Evolutionary conservation across 2,888 invertebrate genomes (phyloP), one percentile per base, ranked within the genome.

Genomic region (Masnerella sp.): DNA sequence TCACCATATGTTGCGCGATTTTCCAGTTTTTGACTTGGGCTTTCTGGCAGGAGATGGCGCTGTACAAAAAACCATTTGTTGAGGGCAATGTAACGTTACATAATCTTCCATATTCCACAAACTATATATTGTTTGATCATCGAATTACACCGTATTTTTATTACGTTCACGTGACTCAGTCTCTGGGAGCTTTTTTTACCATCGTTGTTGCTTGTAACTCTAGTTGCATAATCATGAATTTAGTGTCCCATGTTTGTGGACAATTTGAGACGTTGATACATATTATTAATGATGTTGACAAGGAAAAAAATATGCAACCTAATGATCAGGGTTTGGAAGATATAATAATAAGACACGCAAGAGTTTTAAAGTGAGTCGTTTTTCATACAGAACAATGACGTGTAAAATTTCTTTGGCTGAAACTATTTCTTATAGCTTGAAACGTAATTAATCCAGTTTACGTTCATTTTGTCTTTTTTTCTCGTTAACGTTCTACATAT

Each of bases 91-190:
- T 62, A 0, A 62, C 62, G 5, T 12, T 51, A 25, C 62, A 62
- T 17, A 51, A 62, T 43, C 62, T 62, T 51, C 62, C 62, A 17
- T 62, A 62, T 40, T 4, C 51, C 1, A 51, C 62, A 7, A 42
- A 30, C 25, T 62, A 47, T 14, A 25, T 62, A 1, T 0, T 43
- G 2, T 62, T 62, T 18, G 30, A 62, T 18, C 20, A 42, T 5
- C 20, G 32, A 4, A 3, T 43, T 3, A n/a, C 17, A 1, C 62
- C 62, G n/a, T 51, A 42, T 9, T 51, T 47, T 43, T 62, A 62
- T 40, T 42, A 34, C 9, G 34, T 62, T 34, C 51, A 62, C 18
- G 5, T 62, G 0, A 40, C 40, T 9, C 61, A 62, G 14, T 51
- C 51, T 49, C 20, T 62, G 11, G 61, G 40, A 30, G 49, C 51